Conservation (phyloP, 1,140 invertebrate genomes). For the Bombus confusus region DNA sequence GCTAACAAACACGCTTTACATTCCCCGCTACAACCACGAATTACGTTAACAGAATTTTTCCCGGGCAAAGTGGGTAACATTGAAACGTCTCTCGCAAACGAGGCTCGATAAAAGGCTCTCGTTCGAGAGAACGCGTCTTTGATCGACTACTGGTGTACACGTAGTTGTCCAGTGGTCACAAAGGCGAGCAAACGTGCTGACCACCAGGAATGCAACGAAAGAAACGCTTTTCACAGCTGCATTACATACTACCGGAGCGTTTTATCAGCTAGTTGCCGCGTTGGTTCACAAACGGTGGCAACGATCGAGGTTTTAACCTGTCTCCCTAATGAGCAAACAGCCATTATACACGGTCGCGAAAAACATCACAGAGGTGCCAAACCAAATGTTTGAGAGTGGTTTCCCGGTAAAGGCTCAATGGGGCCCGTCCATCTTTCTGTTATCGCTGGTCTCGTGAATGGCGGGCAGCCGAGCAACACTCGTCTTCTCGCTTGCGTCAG, state of each 20-base stretch:
- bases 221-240: conserved; percentile 9
- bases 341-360: conserved; percentile 31
- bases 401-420: conserved; percentile 41
- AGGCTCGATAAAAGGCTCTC: neutral
- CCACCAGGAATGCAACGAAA: neutral
- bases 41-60: conserved; percentile 17
- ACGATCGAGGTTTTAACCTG: conserved; percentile 32
- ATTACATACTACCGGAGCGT: neutral
- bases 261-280: neutral
- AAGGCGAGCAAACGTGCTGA: neutral
- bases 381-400: conserved; percentile 48
- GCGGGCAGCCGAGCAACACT: neutral
- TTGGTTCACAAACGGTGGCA: conserved; percentile 14
- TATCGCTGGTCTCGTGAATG: conserved; percentile 22
- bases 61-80: neutral
- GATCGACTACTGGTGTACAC: conserved; percentile 6
- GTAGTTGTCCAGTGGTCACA: neutral
- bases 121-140: conserved; percentile 1
- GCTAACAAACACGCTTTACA: neutral
- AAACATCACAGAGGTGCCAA: conserved; percentile 37
- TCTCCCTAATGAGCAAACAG: conserved; percentile 28
- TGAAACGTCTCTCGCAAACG: neutral
- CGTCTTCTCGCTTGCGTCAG: conserved; percentile 8
- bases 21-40: neutral
- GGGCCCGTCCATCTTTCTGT: conserved; percentile 37